A percentile compares a stretch with the other conserved stretches of the same genome.
Conservation (phyloP, 2,888 invertebrate species). For the Eilema caniola region DNA sequence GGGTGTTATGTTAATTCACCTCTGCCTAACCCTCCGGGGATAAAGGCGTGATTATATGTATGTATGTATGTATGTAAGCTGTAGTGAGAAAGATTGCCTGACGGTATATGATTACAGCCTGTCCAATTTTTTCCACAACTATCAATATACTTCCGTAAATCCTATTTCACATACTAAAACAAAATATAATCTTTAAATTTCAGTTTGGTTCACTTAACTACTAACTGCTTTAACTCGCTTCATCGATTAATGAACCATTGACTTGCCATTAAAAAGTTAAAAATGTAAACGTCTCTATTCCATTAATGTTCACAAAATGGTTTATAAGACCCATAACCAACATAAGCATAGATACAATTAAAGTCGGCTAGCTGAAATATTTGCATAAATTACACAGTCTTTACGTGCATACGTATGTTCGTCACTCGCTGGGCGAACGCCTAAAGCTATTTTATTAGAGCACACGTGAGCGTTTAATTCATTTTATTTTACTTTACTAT, state of each 20-base stretch:
- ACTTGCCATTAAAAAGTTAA: background rate
- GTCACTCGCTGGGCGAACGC: conserved; percentile 55
- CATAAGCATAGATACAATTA: conserved; percentile 39
- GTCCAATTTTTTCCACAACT: no score
- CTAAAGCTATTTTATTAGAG: conserved; percentile 58
- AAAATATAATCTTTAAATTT: no score
- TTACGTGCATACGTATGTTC: conserved; percentile 35
- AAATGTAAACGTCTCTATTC: background rate
- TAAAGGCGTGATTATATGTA: no score
- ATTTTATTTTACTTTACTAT: conserved; percentile 47
- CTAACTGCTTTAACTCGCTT: background rate
- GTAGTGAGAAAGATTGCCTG: no score
- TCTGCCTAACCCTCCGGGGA: no score
- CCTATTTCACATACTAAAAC: background rate
- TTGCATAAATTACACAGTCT: conserved; percentile 55
- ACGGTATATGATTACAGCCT: no score
- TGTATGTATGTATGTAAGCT: no score
- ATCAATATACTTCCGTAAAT: background rate
- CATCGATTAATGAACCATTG: background rate
- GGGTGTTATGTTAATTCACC: no score
- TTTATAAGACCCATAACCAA: conserved; percentile 12
- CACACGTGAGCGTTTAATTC: conserved; percentile 41
- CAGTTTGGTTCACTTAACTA: background rate
- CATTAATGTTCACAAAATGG: background rate
- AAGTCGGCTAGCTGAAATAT: conserved; percentile 51